Percentiles rank a stretch among this genome's conserved stretches.
Evolutionary conservation across 2,888 invertebrate species (phyloP).

Genomic region (Tridacna gigas): DNA sequence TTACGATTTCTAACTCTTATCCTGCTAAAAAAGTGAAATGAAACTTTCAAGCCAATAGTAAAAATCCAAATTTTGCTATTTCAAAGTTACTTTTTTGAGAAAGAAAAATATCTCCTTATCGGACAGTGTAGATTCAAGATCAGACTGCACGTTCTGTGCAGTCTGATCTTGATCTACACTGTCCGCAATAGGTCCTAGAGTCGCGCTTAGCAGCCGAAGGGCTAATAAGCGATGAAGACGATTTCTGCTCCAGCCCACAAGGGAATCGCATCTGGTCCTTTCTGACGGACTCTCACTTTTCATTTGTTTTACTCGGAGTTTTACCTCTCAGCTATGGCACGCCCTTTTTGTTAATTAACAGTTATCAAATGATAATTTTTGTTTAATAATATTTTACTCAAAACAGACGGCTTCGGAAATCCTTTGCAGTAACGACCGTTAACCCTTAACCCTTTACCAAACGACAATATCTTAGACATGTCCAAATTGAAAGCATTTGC

Average conservation of each 20-base stretch:
- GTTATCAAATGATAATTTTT: constrained; percentile 15
- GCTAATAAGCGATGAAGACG: neutral
- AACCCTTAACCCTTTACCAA: too few species aligned
- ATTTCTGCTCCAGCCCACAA: neutral
- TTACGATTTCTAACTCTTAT: too few species aligned
- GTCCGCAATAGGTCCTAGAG: neutral
- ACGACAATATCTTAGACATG: too few species aligned
- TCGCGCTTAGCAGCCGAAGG: neutral
- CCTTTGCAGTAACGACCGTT: too few species aligned
- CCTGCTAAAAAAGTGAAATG: too few species aligned
- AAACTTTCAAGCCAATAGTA: too few species aligned
- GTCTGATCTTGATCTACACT: neutral
- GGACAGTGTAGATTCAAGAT: neutral
- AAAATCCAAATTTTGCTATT: too few species aligned
- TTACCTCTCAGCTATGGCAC: constrained; percentile 14
- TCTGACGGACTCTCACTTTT: constrained; percentile 13
- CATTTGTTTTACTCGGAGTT: constrained; percentile 13
- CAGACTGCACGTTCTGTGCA: neutral
- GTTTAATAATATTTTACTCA: too few species aligned
- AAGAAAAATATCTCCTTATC: neutral
- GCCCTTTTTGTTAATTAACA: constrained; percentile 20
- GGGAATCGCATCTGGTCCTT: constrained; percentile 21
- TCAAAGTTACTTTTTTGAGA: too few species aligned
- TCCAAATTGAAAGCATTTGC: too few species aligned
- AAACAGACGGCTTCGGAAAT: too few species aligned